A percentile compares a stretch with the other conserved stretches of the same genome.
Conservation (phyloP, 1,140 invertebrate genomes). For the Liolophura sinensis region DNA sequence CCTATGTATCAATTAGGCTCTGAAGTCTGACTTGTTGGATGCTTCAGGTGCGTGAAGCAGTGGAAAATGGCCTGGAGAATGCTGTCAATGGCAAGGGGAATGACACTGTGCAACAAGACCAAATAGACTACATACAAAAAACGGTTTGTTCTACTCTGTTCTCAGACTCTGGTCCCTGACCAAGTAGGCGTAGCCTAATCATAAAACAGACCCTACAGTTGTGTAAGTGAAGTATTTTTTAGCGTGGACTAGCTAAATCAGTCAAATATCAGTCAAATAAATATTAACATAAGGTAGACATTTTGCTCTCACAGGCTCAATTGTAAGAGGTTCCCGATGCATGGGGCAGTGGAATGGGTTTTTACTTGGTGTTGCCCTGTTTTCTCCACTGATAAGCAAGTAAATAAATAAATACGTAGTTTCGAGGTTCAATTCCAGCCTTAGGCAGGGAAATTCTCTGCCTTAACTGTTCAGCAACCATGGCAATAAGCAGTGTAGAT, state of each 20-base stretch:
- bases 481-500: too few species aligned
- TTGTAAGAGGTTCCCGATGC: not conserved
- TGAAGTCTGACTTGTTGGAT: not conserved
- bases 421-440: too few species aligned
- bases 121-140: slow-evolving; percentile 52
- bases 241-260: too few species aligned
- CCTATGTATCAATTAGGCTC: not conserved
- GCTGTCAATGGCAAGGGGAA: slow-evolving; percentile 41
- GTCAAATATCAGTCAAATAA: too few species aligned
- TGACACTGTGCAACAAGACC: slow-evolving; percentile 29
- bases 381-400: too few species aligned
- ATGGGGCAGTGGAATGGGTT: too few species aligned
- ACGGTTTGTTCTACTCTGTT: slow-evolving; percentile 29
- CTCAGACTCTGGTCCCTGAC: not conserved
- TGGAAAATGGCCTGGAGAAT: slow-evolving; percentile 39
- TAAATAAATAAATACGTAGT: too few species aligned
- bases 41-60: slow-evolving; percentile 33
- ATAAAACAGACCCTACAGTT: not conserved
- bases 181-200: not conserved
- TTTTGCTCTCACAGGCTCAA: not conserved
- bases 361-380: too few species aligned
- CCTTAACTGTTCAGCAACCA: too few species aligned
- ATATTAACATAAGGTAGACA: not conserved
- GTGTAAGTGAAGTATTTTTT: too few species aligned
- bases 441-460: too few species aligned